phyloP scores from a whole-genome alignment of 92 coral and sea anemone genomes.

The Siderastrea radians region DNA sequence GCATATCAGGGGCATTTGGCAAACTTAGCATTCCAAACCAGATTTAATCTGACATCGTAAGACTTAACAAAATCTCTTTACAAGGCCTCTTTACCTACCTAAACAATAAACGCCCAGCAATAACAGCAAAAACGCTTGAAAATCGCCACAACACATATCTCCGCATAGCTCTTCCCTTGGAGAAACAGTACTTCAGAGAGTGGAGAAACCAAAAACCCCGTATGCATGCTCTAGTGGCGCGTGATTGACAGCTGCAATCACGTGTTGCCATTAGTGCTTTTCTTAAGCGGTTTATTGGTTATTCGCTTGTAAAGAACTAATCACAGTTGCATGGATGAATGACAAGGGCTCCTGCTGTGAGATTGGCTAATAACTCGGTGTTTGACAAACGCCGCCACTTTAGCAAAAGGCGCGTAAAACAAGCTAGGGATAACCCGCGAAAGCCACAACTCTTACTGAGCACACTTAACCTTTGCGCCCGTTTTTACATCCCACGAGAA shows the following conservation, averaged over 20 bases:
- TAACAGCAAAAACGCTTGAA: conserved; percentile 26
- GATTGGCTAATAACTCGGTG: conserved; percentile 17
- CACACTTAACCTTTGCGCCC: too few relatives aligned
- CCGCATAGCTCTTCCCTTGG: conserved; percentile 37
- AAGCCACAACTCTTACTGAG: neutral
- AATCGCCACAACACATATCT: conserved; percentile 30
- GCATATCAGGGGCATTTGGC: conserved; percentile 29
- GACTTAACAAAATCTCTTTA: conserved; percentile 46
- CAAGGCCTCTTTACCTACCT: conserved; percentile 47
- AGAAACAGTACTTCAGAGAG: conserved; percentile 15
- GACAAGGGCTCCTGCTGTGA: conserved; percentile 36
- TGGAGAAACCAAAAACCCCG: conserved; percentile 62
- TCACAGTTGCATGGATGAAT: conserved; percentile 58
- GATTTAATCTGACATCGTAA: conserved; percentile 49
- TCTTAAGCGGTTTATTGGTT: conserved; percentile 45
- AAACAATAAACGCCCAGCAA: conserved; percentile 31
- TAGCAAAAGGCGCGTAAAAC: conserved; percentile 18
- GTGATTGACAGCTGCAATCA: conserved; percentile 81
- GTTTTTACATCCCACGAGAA: too few relatives aligned
- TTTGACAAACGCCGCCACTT: conserved; percentile 16
- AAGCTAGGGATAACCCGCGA: neutral
- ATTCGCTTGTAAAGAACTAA: conserved; percentile 63
- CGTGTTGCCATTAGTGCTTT: conserved; percentile 71
- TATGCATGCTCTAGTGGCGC: conserved; percentile 55
- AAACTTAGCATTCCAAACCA: conserved; percentile 47